Base-by-base conservation (phyloP, 2,888 invertebrate species). In the Heliconius sara region DNA sequence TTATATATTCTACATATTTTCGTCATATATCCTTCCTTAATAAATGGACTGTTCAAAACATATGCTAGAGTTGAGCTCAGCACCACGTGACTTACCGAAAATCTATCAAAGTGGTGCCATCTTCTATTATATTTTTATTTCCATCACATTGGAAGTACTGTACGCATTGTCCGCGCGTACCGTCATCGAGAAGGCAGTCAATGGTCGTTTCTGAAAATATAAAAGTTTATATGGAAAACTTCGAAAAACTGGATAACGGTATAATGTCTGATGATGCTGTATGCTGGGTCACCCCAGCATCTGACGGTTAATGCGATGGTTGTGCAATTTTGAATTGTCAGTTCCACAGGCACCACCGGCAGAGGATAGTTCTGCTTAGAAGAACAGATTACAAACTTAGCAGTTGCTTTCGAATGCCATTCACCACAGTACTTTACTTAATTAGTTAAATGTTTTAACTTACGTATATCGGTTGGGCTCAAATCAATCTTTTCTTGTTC, bases 101-200 rank as follows among this genome's bases (percentile, higher is more conserved):
- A 47, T 82, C 81, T 7, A 83, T 78, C 22, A 82, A 66, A 10
- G 67, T 39, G 2, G 60, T 74, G 19, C 83, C 83, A 52, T 83
- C 83, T 1, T 60, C 71, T 22, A 81, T 82, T 4, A 83, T 30
- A 4, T 77, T 78, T 3, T 39, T 67, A 12, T 81, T 76, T 3
- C 67, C 67, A 19, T 83, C 81, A 34, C 83, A 83, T 72, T 68
- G 80, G 68, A 79, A 83, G 66, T 83, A 83, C 27, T 75, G 34
- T 4, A 82, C 80, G n/a, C 83, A 83, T 4, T 75, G 67, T 0
- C 83, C 83, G 2, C n/a, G 5, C 16, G 30, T 68, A 4, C 79
- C 78, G n/a, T 80, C 73, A 5, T 79, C 47, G 19, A 76, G 72
- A n/a, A 86, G 65, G 90, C 73, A 73, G 5, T 73, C 73, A 12